Conservation (phyloP, 2,797 vertebrate species). For the Schizopygopsis pylzovi region DNA sequence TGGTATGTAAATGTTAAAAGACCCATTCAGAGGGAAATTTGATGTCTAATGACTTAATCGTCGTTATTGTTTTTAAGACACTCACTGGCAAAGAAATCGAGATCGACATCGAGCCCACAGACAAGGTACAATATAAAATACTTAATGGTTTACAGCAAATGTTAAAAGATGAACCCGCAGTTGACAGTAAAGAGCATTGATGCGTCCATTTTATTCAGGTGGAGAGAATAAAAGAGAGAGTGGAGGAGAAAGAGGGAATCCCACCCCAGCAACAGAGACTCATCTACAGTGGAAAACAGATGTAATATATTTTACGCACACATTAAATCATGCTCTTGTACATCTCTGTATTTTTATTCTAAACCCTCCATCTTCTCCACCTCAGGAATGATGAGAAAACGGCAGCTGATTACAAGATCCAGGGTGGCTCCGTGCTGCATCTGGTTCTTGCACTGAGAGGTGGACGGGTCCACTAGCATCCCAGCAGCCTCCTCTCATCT, state of each 20-base stretch:
- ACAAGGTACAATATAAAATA: slow-evolving; percentile 80
- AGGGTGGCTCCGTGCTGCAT: slow-evolving; percentile 92
- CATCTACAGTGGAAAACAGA: slow-evolving; percentile 96
- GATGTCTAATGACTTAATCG: neutral
- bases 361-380: neutral
- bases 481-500: slow-evolving; percentile 29
- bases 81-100: slow-evolving; percentile 95
- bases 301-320: slow-evolving; percentile 74
- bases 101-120: slow-evolving; percentile 93
- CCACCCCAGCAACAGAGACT: slow-evolving; percentile 93
- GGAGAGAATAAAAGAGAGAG: slow-evolving; percentile 93
- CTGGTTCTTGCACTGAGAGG: slow-evolving; percentile 90
- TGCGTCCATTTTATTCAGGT: slow-evolving; percentile 74
- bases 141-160: neutral
- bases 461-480: slow-evolving; percentile 64
- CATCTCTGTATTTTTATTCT: neutral
- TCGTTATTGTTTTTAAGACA: slow-evolving; percentile 74
- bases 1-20: neutral
- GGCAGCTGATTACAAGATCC: slow-evolving; percentile 92
- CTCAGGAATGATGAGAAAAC: slow-evolving; percentile 94
- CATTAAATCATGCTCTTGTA: neutral
- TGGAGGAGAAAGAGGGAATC: slow-evolving; percentile 95
- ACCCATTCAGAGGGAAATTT: neutral
- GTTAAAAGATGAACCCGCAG: neutral
- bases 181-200: neutral